A percentile compares a stretch with the other conserved stretches of the same genome.
These are phyloP conservation scores for Enteromius mattozi DNA, from an alignment of 2,797 vertebrate species.

Conservation along the genomic window DNA sequence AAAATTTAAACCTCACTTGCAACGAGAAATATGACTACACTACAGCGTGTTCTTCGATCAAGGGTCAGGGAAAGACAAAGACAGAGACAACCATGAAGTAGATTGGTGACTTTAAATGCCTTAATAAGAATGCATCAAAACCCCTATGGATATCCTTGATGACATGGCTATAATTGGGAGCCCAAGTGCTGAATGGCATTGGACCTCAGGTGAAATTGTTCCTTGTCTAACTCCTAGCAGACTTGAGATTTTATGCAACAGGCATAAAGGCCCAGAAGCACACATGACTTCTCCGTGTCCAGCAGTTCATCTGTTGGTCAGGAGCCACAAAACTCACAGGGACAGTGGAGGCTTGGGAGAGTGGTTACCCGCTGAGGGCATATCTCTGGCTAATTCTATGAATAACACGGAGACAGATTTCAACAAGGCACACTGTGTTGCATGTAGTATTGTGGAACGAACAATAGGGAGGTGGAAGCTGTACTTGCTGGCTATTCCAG, in stretches of 20 bases:
- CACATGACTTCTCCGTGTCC: neutral
- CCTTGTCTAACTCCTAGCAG: neutral
- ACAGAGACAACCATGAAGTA: neutral
- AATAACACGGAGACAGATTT: neutral
- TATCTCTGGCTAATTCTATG: neutral
- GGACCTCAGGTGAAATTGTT: neutral
- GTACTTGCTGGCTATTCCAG: neutral
- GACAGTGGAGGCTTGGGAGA: too few species aligned
- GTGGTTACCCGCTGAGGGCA: neutral
- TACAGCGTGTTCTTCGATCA: too few species aligned
- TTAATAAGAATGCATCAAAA: neutral
- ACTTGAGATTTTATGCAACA: too few species aligned
- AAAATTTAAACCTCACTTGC: too few species aligned
- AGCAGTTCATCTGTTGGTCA: neutral
- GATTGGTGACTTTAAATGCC: neutral
- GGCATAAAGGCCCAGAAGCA: neutral
- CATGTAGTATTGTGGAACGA: neutral
- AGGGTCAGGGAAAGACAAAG: neutral
- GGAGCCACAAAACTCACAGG: neutral
- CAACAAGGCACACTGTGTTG: neutral
- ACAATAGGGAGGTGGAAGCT: constrained; percentile 1
- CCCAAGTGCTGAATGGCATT: neutral
- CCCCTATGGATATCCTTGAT: neutral
- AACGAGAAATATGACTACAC: too few species aligned
- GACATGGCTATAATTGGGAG: neutral